Evolutionary conservation across 2,888 invertebrate species (phyloP).

Genomic region (Philonicus albiceps): DNA sequence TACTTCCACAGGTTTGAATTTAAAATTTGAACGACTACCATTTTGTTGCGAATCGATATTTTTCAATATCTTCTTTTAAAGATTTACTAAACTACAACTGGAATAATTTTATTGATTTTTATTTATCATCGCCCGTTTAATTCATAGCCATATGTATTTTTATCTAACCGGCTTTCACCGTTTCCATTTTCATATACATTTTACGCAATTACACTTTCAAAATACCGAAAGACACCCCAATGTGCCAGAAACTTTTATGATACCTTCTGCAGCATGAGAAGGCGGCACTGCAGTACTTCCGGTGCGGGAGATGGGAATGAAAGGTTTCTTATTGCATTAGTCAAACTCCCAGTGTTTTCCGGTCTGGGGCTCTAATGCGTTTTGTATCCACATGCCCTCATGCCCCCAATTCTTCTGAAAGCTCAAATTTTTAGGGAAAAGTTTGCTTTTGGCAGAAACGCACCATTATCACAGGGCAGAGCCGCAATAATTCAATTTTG

Average conservation of each 20-base stretch:
- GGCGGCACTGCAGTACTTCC: neutral
- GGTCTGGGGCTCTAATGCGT: constrained; percentile 24
- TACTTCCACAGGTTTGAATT: too few species aligned
- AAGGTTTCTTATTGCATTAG: constrained; percentile 35
- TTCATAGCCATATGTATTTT: neutral
- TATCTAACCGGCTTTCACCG: neutral
- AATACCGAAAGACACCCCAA: neutral
- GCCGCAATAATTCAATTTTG: constrained; percentile 39
- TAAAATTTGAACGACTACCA: too few species aligned
- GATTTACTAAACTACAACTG: too few species aligned
- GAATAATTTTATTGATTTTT: too few species aligned
- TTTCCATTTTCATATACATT: neutral
- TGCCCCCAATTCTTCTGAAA: neutral
- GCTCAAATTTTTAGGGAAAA: constrained; percentile 34
- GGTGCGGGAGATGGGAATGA: neutral
- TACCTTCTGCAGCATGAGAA: neutral
- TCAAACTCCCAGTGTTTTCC: constrained; percentile 20
- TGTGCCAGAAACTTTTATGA: neutral
- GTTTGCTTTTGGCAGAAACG: constrained; percentile 31
- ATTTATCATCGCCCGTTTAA: too few species aligned
- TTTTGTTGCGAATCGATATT: too few species aligned
- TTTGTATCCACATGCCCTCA: neutral
- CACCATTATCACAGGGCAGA: constrained; percentile 32
- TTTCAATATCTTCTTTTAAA: too few species aligned
- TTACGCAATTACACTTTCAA: neutral